These are phyloP conservation scores for Lutra lutra DNA, from an alignment of 2,797 vertebrate species.

Conservation along the genomic window DNA sequence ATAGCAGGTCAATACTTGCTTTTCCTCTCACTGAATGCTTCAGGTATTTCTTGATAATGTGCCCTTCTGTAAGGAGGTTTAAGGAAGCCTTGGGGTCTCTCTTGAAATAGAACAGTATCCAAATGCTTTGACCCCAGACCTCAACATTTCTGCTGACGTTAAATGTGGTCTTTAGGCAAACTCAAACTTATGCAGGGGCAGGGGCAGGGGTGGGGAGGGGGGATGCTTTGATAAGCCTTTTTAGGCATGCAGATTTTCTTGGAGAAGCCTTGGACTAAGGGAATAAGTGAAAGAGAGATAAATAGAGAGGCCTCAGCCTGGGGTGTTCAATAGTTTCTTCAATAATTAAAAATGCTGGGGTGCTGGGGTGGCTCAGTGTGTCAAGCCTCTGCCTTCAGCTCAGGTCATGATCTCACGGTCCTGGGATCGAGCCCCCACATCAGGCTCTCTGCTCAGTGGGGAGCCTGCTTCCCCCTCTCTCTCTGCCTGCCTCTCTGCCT, in stretches of 20 bases:
- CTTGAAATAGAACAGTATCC: background rate
- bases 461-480: too few species aligned
- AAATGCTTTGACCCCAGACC: background rate
- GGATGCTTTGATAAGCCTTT: background rate
- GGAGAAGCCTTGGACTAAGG: background rate
- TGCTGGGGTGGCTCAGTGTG: too few species aligned
- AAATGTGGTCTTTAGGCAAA: background rate
- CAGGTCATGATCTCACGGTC: too few species aligned
- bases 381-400: too few species aligned
- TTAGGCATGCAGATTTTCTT: background rate
- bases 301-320: slow-evolving; percentile 43
- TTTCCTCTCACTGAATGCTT: background rate
- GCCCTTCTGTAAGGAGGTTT: background rate
- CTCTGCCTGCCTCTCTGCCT: too few species aligned
- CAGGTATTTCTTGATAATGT: background rate
- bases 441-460: too few species aligned
- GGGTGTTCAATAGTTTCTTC: background rate
- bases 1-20: background rate
- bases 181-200: background rate
- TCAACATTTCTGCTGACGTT: background rate
- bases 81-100: background rate
- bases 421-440: too few species aligned
- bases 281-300: slow-evolving; percentile 21
- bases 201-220: too few species aligned
- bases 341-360: slow-evolving; percentile 41